phyloP scores from a whole-genome alignment of 2,797 vertebrate species.

The Monodelphis domestica region DNA sequence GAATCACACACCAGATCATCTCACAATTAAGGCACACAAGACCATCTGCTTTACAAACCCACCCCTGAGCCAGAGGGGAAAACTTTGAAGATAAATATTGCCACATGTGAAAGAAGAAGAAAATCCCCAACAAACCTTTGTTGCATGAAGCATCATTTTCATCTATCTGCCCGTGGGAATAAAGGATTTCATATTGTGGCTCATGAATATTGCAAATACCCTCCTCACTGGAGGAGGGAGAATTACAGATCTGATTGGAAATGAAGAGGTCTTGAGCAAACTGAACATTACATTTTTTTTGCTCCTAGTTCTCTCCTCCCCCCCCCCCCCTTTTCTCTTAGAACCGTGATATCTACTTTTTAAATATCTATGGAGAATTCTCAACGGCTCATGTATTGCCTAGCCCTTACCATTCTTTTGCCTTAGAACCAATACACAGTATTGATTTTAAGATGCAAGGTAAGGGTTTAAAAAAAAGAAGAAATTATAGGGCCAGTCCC shows the following conservation, averaged over 20 bases:
- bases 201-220: constrained; percentile 72
- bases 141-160: constrained; percentile 83
- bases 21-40: constrained; percentile 88
- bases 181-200: constrained; percentile 76
- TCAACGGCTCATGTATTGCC: background rate
- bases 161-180: constrained; percentile 82
- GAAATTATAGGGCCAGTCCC: no score
- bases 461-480: no score
- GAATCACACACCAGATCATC: constrained; percentile 90
- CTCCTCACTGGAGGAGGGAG: constrained; percentile 69
- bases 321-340: background rate
- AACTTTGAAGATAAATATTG: constrained; percentile 91
- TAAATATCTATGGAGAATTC: background rate
- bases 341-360: background rate
- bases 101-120: constrained; percentile 88
- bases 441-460: no score
- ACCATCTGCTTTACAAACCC: constrained; percentile 85
- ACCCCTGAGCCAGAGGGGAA: constrained; percentile 84
- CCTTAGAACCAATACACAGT: no score
- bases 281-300: constrained; percentile 40
- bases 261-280: constrained; percentile 4
- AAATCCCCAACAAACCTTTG: constrained; percentile 84
- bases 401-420: no score
- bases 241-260: constrained; percentile 65
- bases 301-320: constrained; percentile 16